Conservation (phyloP, 2,888 invertebrate genomes). For the Luperina testacea region DNA sequence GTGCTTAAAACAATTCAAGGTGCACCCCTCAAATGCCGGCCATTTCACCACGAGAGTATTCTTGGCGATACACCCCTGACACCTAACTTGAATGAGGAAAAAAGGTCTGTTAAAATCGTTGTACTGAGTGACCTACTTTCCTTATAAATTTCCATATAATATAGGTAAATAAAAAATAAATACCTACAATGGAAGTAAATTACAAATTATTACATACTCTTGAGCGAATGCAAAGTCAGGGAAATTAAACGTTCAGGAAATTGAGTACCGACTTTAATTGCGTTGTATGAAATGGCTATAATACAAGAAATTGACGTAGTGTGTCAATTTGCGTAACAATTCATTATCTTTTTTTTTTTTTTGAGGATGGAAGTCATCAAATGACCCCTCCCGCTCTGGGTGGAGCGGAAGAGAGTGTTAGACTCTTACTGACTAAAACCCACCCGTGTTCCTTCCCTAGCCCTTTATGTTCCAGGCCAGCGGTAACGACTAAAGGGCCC, state of each 20-base stretch:
- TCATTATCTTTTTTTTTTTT: neutral
- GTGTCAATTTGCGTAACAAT: neutral
- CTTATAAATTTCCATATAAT: neutral
- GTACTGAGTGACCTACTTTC: constrained; percentile 44
- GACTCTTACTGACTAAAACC: no score
- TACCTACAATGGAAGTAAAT: constrained; percentile 9
- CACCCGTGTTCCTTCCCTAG: no score
- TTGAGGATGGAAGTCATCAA: no score
- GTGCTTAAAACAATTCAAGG: neutral
- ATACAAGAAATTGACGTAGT: neutral
- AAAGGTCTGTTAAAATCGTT: constrained; percentile 21
- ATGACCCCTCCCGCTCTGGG: no score
- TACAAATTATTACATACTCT: constrained; percentile 33
- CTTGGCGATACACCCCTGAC: constrained; percentile 40
- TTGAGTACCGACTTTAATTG: neutral
- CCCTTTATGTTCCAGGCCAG: no score
- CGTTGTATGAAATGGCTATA: neutral
- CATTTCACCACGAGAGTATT: constrained; percentile 16
- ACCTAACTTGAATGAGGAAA: constrained; percentile 34
- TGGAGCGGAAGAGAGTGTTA: no score
- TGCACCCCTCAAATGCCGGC: constrained; percentile 18
- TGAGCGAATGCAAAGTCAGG: neutral
- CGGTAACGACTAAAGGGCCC: no score
- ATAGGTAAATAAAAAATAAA: constrained; percentile 19
- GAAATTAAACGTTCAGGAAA: neutral